phyloP scores from a whole-genome alignment of 64 coral and sea anemone species.

The Pocillopora verrucosa region DNA sequence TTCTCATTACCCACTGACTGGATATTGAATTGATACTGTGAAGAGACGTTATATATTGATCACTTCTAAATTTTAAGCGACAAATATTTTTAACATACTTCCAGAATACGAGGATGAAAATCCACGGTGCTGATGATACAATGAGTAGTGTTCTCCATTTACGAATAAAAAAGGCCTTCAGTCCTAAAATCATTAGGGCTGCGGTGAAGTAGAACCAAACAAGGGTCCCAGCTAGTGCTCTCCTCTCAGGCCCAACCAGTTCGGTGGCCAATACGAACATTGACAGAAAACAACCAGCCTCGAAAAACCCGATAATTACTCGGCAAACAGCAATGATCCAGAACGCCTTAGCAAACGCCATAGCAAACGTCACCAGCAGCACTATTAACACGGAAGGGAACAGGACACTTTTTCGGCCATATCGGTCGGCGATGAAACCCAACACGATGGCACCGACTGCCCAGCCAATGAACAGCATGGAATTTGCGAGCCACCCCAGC shows the following conservation, averaged over 20 bases:
- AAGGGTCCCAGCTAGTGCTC: conserved; percentile 66
- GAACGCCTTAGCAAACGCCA: conserved; percentile 71
- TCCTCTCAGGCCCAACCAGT: conserved; percentile 81
- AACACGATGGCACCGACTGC: conserved; percentile 76
- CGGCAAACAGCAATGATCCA: conserved; percentile 71
- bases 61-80: too few relatives aligned
- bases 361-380: conserved; percentile 62
- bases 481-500: conserved; percentile 80
- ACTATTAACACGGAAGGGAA: conserved; percentile 74
- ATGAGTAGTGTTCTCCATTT: conserved; percentile 81
- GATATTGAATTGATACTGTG: too few relatives aligned
- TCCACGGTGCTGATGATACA: conserved; percentile 74
- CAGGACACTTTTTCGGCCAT: conserved; percentile 81
- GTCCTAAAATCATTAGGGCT: conserved; percentile 77
- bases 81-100: conserved; percentile 60
- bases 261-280: conserved; percentile 85
- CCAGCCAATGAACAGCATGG: conserved; percentile 87
- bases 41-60: too few relatives aligned
- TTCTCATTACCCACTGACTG: too few relatives aligned
- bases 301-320: conserved; percentile 79
- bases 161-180: conserved; percentile 78
- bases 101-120: conserved; percentile 85
- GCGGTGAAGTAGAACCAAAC: conserved; percentile 88
- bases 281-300: conserved; percentile 60
- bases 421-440: conserved; percentile 74